phyloP scores from a whole-genome alignment of 2,888 invertebrate genomes.

The Pseudococcus jackbeardsleyi region DNA sequence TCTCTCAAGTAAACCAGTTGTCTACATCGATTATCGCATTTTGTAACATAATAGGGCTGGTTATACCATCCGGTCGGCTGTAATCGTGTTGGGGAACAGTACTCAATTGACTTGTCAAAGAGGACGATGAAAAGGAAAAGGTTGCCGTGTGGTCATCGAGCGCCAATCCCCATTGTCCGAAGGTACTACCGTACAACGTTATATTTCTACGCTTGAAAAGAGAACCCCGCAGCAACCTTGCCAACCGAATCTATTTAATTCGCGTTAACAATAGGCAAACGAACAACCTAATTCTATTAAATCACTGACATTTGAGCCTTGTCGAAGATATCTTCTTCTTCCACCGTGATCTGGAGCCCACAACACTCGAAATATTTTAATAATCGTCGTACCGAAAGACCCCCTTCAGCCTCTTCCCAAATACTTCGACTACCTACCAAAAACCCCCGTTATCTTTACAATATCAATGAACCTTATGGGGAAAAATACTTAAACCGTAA shows the following conservation, averaged over 20 bases:
- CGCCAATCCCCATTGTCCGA: conserved; percentile 8
- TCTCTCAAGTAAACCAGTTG: not conserved
- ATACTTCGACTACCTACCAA: too few relatives aligned
- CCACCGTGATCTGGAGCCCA: not conserved
- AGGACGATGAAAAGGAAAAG: not conserved
- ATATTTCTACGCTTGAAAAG: not conserved
- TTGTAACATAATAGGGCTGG: not conserved
- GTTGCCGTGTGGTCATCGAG: conserved; percentile 12
- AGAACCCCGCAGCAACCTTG: not conserved
- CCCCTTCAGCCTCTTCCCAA: too few relatives aligned
- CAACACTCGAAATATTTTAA: conserved; percentile 54
- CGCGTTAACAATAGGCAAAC: conserved; percentile 43
- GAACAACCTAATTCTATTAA: conserved; percentile 59
- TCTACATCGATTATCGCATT: not conserved
- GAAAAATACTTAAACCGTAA: too few relatives aligned
- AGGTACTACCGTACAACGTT: conserved; percentile 25
- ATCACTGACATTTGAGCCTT: conserved; percentile 59
- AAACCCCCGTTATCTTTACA: not conserved
- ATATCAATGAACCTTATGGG: not conserved
- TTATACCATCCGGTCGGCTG: not conserved
- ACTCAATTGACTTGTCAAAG: conserved; percentile 36
- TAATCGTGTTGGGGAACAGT: not conserved
- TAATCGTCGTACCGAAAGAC: not conserved
- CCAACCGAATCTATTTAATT: not conserved
- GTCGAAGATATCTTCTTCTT: conserved; percentile 48